Evolutionary conservation across 1,140 invertebrate species (phyloP).

Genomic region (Diabrotica virgifera): DNA sequence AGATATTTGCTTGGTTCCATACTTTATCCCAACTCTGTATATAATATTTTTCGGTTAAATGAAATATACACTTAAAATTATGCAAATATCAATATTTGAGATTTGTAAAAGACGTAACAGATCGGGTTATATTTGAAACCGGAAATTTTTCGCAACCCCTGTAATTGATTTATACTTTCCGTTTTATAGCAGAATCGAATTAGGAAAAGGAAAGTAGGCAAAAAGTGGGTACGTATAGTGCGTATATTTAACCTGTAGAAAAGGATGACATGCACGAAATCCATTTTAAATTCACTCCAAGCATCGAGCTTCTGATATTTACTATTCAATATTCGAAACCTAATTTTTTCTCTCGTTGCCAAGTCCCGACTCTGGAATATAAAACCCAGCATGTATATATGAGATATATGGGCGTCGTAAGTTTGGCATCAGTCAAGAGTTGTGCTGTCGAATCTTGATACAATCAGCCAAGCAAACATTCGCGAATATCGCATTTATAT

Average conservation of each 20-base stretch:
- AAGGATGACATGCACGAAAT: not conserved
- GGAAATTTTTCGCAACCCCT: too few relatives aligned
- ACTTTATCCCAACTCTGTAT: too few relatives aligned
- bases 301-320: conserved; percentile 1
- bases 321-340: conserved; percentile 2
- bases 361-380: conserved; percentile 8
- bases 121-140: too few relatives aligned
- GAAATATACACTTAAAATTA: too few relatives aligned
- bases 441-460: conserved; percentile 32
- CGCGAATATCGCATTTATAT: conserved; percentile 9
- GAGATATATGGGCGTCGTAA: conserved; percentile 21
- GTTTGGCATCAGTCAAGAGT: conserved; percentile 40
- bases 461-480: conserved; percentile 23
- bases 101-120: too few relatives aligned
- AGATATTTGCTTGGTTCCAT: too few relatives aligned
- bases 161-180: too few relatives aligned
- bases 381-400: conserved; percentile 17
- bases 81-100: too few relatives aligned
- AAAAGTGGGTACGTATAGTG: not conserved
- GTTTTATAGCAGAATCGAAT: too few relatives aligned
- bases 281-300: conserved; percentile 2
- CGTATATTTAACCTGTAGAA: not conserved
- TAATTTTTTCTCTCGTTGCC: not conserved
- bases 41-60: too few relatives aligned
- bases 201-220: not conserved